phyloP scores from a whole-genome alignment of 2,797 vertebrate genomes.

The Bryconaethiops microstoma region DNA sequence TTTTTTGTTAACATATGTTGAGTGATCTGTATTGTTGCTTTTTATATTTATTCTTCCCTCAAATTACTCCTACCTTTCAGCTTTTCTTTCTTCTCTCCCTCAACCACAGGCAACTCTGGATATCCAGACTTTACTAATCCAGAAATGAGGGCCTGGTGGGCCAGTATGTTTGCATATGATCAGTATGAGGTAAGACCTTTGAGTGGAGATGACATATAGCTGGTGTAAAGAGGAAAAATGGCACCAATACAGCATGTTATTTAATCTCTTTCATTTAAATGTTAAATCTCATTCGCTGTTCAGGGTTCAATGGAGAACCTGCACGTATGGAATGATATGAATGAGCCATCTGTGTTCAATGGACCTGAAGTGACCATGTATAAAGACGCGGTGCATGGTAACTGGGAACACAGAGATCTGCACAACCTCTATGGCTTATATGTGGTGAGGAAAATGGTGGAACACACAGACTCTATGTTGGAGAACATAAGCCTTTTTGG shows the following conservation, averaged over 20 bases:
- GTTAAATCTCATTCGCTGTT: neutral
- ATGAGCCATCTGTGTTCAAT: constrained; percentile 92
- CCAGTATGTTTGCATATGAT: constrained; percentile 89
- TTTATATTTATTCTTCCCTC: neutral
- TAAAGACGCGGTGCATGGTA: constrained; percentile 88
- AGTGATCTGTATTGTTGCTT: neutral
- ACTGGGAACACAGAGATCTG: constrained; percentile 90
- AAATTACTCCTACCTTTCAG: neutral
- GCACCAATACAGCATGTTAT: neutral
- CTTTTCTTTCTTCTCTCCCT: neutral
- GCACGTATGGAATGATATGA: constrained; percentile 95
- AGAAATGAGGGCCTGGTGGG: constrained; percentile 89
- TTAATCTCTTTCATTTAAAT: neutral
- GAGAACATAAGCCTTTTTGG: neutral
- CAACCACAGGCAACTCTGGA: constrained; percentile 81
- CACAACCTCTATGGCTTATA: constrained; percentile 94
- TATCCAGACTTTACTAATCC: constrained; percentile 92
- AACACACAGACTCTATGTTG: too few species aligned
- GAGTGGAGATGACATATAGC: neutral
- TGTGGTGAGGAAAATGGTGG: constrained; percentile 77
- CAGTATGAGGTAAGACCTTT: constrained; percentile 79
- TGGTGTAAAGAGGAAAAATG: neutral
- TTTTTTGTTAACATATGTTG: neutral
- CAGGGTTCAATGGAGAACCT: constrained; percentile 89
- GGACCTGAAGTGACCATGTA: constrained; percentile 96